phyloP scores from a whole-genome alignment of 2,113 vertebrate species.

The Microtus montanus region DNA sequence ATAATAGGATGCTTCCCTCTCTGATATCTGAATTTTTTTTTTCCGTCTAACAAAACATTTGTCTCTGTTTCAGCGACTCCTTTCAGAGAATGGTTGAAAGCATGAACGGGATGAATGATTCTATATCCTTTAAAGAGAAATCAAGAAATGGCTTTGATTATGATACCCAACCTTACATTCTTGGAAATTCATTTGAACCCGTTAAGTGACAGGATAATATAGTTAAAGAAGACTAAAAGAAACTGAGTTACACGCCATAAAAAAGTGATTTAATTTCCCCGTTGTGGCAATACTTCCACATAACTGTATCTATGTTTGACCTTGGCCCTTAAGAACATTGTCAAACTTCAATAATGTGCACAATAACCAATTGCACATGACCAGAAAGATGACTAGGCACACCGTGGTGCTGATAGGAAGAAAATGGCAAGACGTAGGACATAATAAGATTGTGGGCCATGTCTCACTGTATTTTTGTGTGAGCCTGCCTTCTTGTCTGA shows the following conservation, averaged over 20 bases:
- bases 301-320: not conserved
- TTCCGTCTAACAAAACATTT: constrained; percentile 47
- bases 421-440: not conserved
- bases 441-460: not conserved
- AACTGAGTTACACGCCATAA: not conserved
- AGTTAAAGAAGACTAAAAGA: not conserved
- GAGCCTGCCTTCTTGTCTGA: not conserved
- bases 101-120: not conserved
- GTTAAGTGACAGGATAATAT: not conserved
- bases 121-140: not conserved
- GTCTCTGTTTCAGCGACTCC: not conserved
- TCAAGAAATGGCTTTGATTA: not conserved
- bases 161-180: not conserved
- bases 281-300: not conserved
- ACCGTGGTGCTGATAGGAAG: not conserved
- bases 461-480: not conserved
- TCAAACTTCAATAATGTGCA: not conserved
- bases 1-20: not conserved
- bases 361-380: not conserved
- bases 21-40: constrained; percentile 45
- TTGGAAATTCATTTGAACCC: not conserved
- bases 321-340: not conserved
- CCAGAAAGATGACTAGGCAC: not conserved
- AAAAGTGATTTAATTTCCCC: not conserved
- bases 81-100: not conserved